A percentile compares a stretch with the other conserved stretches of the same genome.
Evolutionary conservation across 2,797 vertebrate species (phyloP).

Genomic region (Etheostoma perlongum): DNA sequence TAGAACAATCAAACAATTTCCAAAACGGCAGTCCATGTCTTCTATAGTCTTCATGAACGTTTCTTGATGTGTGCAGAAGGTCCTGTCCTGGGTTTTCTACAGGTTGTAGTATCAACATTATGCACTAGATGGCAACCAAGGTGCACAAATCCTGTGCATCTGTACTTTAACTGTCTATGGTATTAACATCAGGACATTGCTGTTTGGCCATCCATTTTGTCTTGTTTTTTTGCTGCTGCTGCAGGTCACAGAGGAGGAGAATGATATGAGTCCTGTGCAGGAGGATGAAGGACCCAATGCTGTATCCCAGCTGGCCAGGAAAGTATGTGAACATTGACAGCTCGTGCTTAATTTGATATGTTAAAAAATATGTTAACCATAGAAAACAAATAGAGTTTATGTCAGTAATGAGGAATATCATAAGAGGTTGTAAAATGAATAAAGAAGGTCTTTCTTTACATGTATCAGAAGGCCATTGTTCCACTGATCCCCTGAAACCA

Average conservation of each 20-base stretch:
- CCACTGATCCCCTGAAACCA: constrained; percentile 1
- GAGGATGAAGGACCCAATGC: constrained; percentile 86
- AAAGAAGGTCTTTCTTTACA: not conserved
- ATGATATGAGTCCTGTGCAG: constrained; percentile 78
- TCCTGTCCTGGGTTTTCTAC: not conserved
- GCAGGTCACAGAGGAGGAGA: constrained; percentile 78
- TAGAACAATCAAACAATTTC: not conserved
- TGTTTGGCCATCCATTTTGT: not conserved
- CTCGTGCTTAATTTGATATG: no score
- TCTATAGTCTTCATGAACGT: not conserved
- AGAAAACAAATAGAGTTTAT: not conserved
- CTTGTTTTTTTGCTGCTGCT: constrained; percentile 29
- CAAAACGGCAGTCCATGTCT: no score
- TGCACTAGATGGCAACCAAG: constrained; percentile 51
- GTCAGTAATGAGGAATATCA: not conserved
- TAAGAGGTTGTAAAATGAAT: not conserved
- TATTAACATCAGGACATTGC: not conserved
- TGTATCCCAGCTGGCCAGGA: constrained; percentile 90
- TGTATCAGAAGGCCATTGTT: not conserved
- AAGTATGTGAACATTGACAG: constrained; percentile 77
- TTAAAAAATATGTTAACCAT: not conserved
- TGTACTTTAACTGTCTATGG: no score
- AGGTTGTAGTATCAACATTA: constrained; percentile 29
- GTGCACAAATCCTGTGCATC: not conserved
- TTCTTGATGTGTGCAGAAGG: not conserved